Percentiles rank a stretch among this genome's conserved stretches.
phyloP scores from a whole-genome alignment of 2,797 vertebrate species.

The Telmatherina bonti region DNA sequence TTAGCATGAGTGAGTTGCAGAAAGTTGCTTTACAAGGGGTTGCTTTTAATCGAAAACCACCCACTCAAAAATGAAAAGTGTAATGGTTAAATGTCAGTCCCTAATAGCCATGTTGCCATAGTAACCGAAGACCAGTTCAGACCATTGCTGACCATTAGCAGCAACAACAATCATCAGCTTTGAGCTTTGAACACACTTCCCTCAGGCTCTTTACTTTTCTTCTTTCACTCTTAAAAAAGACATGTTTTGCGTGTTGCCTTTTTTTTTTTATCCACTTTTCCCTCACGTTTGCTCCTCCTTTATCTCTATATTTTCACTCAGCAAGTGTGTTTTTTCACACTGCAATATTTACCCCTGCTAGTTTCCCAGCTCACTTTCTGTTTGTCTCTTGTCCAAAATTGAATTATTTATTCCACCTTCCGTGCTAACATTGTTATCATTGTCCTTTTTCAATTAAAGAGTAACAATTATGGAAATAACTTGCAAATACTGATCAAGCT shows the following conservation, averaged over 20 bases:
- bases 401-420: neutral
- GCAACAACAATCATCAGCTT: slow-evolving; percentile 40
- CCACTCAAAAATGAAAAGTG: slow-evolving; percentile 55
- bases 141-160: slow-evolving; percentile 60
- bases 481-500: neutral
- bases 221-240: neutral
- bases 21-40: slow-evolving; percentile 45
- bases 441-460: neutral
- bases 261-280: slow-evolving; percentile 4
- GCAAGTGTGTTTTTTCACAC: neutral
- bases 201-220: slow-evolving; percentile 30
- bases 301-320: neutral
- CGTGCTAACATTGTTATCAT: neutral
- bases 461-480: neutral
- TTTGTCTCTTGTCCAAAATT: neutral
- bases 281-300: neutral
- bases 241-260: neutral
- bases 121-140: slow-evolving; percentile 61
- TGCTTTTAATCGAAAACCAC: slow-evolving; percentile 53
- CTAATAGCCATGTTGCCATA: slow-evolving; percentile 67
- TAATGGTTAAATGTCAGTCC: slow-evolving; percentile 56
- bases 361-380: neutral
- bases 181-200: slow-evolving; percentile 38
- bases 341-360: neutral
- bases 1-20: slow-evolving; percentile 21